These are phyloP conservation scores for Rhadina sibilatrix DNA, from an alignment of 2,113 vertebrate species.

Conservation along the genomic window DNA sequence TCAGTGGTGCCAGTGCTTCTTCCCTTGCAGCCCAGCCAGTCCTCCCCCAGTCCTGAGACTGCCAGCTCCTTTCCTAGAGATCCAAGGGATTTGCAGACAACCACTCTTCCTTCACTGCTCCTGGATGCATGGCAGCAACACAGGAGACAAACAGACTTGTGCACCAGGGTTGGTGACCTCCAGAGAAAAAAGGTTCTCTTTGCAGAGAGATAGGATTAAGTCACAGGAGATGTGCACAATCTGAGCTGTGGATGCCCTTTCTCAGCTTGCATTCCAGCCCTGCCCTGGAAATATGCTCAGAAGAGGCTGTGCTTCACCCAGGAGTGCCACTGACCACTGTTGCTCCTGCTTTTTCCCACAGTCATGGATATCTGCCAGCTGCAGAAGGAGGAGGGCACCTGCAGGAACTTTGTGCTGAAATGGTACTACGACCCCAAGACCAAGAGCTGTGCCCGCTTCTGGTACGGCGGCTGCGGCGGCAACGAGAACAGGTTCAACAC, in stretches of 20 bases:
- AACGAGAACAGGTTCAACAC: slow-evolving; percentile 90
- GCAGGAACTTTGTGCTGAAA: slow-evolving; percentile 81
- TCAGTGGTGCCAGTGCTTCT: not conserved
- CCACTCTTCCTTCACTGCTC: not conserved
- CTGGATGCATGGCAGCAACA: not conserved
- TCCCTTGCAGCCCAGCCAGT: not conserved
- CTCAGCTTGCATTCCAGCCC: not conserved
- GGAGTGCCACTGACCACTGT: not conserved
- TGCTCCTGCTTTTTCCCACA: not conserved
- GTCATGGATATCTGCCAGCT: slow-evolving; percentile 79
- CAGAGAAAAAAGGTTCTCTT: not conserved
- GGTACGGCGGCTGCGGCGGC: slow-evolving; percentile 91
- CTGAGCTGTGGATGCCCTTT: not conserved
- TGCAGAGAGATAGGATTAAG: not conserved
- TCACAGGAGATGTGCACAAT: not conserved
- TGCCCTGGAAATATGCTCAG: not conserved
- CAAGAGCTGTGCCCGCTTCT: slow-evolving; percentile 87
- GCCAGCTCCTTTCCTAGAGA: not conserved
- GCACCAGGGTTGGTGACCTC: not conserved
- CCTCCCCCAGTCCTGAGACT: not conserved
- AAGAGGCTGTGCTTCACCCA: not conserved
- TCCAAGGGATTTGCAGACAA: not conserved
- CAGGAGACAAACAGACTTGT: not conserved
- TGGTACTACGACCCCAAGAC: slow-evolving; percentile 83
- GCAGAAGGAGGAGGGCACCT: slow-evolving; percentile 82